Conservation (phyloP, 2,113 vertebrate species). For the Pseudolaguvia tuberculata region DNA sequence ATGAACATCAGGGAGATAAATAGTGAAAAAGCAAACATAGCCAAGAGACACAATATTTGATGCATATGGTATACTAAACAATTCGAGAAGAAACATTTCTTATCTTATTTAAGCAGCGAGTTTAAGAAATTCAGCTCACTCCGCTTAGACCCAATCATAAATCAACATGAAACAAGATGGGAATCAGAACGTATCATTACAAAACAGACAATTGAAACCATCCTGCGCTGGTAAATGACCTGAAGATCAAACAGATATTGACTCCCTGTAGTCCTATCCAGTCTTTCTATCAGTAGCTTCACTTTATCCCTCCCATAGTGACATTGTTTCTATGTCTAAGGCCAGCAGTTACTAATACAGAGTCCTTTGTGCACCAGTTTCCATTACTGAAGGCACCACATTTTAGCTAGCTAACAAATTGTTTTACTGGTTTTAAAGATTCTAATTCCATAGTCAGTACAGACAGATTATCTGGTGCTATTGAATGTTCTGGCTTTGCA, state of each 20-base stretch:
- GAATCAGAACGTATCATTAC: slow-evolving; percentile 67
- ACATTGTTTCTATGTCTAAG: slow-evolving; percentile 63
- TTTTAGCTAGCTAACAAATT: slow-evolving; percentile 51
- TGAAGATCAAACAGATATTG: slow-evolving; percentile 63
- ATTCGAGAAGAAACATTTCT: slow-evolving; percentile 61
- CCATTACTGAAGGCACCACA: slow-evolving; percentile 53
- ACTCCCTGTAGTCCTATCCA: slow-evolving; percentile 56
- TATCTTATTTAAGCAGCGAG: slow-evolving; percentile 74
- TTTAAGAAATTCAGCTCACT: slow-evolving; percentile 71
- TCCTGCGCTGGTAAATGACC: slow-evolving; percentile 66
- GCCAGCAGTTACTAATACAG: slow-evolving; percentile 58
- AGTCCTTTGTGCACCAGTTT: slow-evolving; percentile 59
- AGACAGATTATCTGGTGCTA: slow-evolving; percentile 24
- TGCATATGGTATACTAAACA: slow-evolving; percentile 57
- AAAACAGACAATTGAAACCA: slow-evolving; percentile 69
- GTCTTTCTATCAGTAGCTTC: slow-evolving; percentile 41
- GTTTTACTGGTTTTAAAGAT: slow-evolving; percentile 46
- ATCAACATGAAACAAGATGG: slow-evolving; percentile 70
- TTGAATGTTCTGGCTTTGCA: background rate
- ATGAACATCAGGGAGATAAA: slow-evolving; percentile 40
- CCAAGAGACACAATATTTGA: slow-evolving; percentile 50
- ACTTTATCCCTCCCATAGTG: slow-evolving; percentile 44
- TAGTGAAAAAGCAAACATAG: background rate
- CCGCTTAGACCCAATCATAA: slow-evolving; percentile 62
- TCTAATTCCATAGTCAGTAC: slow-evolving; percentile 46